Percentiles rank a stretch among this genome's conserved stretches.
Conservation (phyloP, 2,888 invertebrate species). For the Parthenolecanium corni region DNA sequence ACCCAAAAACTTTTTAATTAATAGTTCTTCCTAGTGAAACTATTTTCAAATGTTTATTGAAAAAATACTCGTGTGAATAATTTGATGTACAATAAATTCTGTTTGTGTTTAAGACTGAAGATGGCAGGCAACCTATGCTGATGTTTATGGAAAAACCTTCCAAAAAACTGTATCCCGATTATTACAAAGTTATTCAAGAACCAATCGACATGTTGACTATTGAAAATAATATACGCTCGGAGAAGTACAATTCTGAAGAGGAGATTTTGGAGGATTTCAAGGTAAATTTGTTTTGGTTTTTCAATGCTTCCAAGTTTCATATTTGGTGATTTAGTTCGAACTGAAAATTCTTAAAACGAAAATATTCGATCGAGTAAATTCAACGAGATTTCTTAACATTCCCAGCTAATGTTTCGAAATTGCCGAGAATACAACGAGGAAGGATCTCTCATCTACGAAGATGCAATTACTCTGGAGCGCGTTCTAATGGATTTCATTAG, state of each 20-base stretch:
- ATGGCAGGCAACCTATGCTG: slow-evolving; percentile 74
- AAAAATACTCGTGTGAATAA: not conserved
- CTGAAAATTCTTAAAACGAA: too few species aligned
- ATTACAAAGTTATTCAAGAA: slow-evolving; percentile 75
- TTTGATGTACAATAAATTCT: not conserved
- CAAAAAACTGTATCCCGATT: slow-evolving; percentile 86
- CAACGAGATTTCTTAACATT: not conserved
- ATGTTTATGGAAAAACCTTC: slow-evolving; percentile 95
- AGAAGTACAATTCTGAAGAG: slow-evolving; percentile 49
- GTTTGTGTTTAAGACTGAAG: slow-evolving; percentile 44
- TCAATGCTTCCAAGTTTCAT: not conserved
- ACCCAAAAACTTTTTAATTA: too few species aligned
- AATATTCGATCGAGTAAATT: too few species aligned
- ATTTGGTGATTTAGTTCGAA: too few species aligned
- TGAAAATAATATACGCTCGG: slow-evolving; percentile 73
- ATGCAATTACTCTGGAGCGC: slow-evolving; percentile 77
- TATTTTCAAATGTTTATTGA: slow-evolving; percentile 20
- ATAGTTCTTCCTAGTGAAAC: too few species aligned
- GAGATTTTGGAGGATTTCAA: slow-evolving; percentile 51
- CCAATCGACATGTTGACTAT: slow-evolving; percentile 94
- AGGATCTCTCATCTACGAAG: slow-evolving; percentile 87
- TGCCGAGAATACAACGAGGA: slow-evolving; percentile 96
- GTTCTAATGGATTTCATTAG: slow-evolving; percentile 71
- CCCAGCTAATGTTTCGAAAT: slow-evolving; percentile 88
- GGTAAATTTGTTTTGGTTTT: slow-evolving; percentile 35